Base-by-base conservation (phyloP, 2,888 invertebrate genomes). In the Cataglyphis rosenhaueri region DNA sequence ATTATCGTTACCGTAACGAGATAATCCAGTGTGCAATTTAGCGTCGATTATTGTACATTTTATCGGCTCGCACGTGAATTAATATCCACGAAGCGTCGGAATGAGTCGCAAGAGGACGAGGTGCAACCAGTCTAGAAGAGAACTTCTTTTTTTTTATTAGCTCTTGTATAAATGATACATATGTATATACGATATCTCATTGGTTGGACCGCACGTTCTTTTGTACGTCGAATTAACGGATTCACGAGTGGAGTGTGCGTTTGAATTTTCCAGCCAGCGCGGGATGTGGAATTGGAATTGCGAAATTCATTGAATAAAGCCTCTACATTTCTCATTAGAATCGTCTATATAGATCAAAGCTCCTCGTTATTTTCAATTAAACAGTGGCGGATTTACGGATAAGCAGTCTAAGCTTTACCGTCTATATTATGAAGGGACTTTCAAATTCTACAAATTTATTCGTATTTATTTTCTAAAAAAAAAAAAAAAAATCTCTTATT, bases 1-100 rank as follows among this genome's bases (percentile, higher is more conserved):
- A 48, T 83, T 81, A 85, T 86, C 74, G 86, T 86, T 48, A 82
- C 81, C 52, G 73, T 84, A 68, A 81, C 81, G 21, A 75, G 75
- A 79, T 79, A 79, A 79, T 79, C 41, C 78, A 79, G 71, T 79
- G 78, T 81, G 81, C 75, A 81, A 81, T 76, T 75, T 81, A 73
- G 52, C 78, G 76, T 74, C 62, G 73, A 81, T 79, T 79, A 79
- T 79, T 70, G 68, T 79, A 70, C 70, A 44, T 79, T 79, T 79
- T 79, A 79, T 79, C 78, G 59, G 78, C 78, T 78, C 78, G 59
- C 70, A 25, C 78, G 44, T 79, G 59, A 70, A 61, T 79, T 79
- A 79, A 79, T 79, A 61, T 79, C 25, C 35, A n/a, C 70, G 68
- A 79, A 25, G 48, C 35, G 59, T 44, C 55, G 29, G 21, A 10